Percentiles rank a stretch among this genome's conserved stretches.
Conservation (phyloP, 2,888 invertebrate species). For the Drosophila diplacantha region DNA sequence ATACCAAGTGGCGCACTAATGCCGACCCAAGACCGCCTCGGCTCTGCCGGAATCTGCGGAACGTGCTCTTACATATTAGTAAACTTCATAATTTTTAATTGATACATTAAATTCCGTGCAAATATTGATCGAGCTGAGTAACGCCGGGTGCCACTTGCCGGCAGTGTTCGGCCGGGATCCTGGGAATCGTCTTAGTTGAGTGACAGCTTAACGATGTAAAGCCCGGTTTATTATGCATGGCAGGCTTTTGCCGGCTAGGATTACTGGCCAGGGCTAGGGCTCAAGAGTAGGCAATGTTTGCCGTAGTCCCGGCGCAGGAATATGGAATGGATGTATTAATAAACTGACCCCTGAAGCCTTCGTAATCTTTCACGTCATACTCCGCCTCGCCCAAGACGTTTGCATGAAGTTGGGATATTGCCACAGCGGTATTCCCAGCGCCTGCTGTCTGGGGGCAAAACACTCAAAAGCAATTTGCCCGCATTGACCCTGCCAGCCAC, state of each 20-base stretch:
- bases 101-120: constrained; percentile 77
- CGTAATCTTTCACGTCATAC: constrained; percentile 12
- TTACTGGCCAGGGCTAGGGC: constrained; percentile 17
- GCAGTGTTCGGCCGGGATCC: neutral
- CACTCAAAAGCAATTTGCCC: constrained; percentile 61
- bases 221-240: constrained; percentile 68
- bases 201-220: constrained; percentile 70
- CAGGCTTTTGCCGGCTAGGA: constrained; percentile 37
- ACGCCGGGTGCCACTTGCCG: constrained; percentile 7
- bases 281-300: constrained; percentile 35
- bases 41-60: constrained; percentile 36
- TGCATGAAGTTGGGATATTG: constrained; percentile 23
- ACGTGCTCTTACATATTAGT: constrained; percentile 77
- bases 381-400: constrained; percentile 12
- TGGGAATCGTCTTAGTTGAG: constrained; percentile 45
- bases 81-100: constrained; percentile 78
- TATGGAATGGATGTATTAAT: constrained; percentile 35
- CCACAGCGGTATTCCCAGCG: constrained; percentile 36
- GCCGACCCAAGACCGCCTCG: constrained; percentile 30
- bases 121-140: constrained; percentile 60
- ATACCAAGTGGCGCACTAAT: constrained; percentile 67
- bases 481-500: constrained; percentile 48
- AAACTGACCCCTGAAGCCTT: constrained; percentile 19
- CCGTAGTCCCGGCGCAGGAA: neutral
- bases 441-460: constrained; percentile 49